phyloP scores from a whole-genome alignment of 2,797 vertebrate genomes.

The Cyprinella venusta region DNA sequence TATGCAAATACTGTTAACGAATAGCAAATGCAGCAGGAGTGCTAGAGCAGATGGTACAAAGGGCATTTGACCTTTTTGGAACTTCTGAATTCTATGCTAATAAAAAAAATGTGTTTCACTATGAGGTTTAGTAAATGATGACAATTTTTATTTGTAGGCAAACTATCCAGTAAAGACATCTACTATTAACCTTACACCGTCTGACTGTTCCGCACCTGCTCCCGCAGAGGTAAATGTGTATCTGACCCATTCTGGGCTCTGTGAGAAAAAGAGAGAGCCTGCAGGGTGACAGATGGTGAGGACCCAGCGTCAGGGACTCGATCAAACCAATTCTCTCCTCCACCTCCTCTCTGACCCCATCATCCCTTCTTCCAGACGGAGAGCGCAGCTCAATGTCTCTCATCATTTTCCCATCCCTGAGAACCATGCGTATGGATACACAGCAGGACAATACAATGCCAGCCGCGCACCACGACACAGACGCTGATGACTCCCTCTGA shows the following conservation, averaged over 20 bases:
- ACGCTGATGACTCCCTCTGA: background rate
- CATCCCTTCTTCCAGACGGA: background rate
- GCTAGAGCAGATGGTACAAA: constrained; percentile 9
- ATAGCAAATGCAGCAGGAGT: background rate
- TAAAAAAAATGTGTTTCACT: background rate
- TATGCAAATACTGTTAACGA: constrained; percentile 16
- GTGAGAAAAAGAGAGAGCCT: constrained; percentile 49
- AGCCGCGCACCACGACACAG: constrained; percentile 22
- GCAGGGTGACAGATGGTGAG: constrained; percentile 62
- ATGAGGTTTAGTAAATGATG: background rate
- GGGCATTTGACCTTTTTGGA: background rate
- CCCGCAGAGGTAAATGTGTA: constrained; percentile 21
- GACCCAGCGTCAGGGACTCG: constrained; percentile 49
- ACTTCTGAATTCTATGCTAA: background rate
- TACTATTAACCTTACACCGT: constrained; percentile 7
- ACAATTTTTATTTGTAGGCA: background rate
- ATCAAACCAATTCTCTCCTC: background rate
- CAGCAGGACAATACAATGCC: background rate
- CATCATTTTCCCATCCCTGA: constrained; percentile 2
- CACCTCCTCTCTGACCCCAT: background rate
- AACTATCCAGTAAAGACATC: background rate
- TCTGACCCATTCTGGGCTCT: constrained; percentile 13
- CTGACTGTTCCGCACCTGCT: constrained; percentile 5
- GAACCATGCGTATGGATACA: background rate
- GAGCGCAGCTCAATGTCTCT: background rate